phyloP scores from a whole-genome alignment of 2,797 vertebrate species.

The Urophycis tenuis region DNA sequence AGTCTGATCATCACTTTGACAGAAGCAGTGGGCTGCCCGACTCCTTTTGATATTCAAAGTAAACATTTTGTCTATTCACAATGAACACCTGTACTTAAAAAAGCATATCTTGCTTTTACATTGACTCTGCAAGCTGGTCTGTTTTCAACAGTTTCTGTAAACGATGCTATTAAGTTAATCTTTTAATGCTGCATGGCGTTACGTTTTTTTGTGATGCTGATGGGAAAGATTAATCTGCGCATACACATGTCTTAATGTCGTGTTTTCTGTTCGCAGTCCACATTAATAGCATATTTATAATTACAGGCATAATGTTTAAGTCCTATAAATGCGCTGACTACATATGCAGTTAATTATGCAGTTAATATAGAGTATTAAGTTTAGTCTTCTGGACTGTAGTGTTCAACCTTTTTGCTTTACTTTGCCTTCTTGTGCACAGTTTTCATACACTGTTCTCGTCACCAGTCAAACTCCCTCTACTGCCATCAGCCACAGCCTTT shows the following conservation, averaged over 20 bases:
- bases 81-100: neutral
- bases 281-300: neutral
- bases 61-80: neutral
- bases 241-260: neutral
- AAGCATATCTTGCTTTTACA: neutral
- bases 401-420: neutral
- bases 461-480: neutral
- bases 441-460: neutral
- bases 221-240: neutral
- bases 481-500: neutral
- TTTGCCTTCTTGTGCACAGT: neutral
- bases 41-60: neutral
- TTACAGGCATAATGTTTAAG: neutral
- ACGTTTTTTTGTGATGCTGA: neutral
- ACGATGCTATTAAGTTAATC: neutral
- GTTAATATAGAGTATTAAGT: neutral
- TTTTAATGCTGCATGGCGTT: neutral
- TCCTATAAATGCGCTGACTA: neutral
- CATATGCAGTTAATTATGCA: neutral
- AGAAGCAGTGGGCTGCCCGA: neutral
- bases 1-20: too few relatives aligned
- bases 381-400: neutral
- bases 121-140: neutral
- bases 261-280: neutral
- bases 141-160: neutral